These are phyloP conservation scores for Dendrolimus houi DNA, from an alignment of 2,888 invertebrate species.

Conservation along the genomic window DNA sequence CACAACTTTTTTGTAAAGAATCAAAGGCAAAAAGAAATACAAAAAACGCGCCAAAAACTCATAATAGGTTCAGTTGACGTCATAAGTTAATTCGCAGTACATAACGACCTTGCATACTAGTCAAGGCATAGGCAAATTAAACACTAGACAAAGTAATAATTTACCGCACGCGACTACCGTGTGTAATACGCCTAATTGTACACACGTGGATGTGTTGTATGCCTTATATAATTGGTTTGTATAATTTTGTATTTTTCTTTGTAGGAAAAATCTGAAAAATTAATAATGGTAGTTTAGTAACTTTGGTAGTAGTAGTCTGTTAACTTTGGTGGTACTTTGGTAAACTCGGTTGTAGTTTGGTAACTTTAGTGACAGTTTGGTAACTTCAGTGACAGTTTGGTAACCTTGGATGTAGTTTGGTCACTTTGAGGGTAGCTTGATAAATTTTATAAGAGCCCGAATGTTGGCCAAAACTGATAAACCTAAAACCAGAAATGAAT, in stretches of 20 bases:
- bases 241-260: not conserved
- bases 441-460: too few relatives aligned
- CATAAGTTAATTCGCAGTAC: not conserved
- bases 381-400: too few relatives aligned
- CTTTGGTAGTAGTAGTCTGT: too few relatives aligned
- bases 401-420: too few relatives aligned
- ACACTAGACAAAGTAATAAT: constrained; percentile 13
- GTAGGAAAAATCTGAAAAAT: constrained; percentile 6
- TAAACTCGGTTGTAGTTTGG: too few relatives aligned
- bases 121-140: constrained; percentile 27
- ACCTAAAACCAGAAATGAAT: too few relatives aligned
- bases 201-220: constrained; percentile 12
- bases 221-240: constrained; percentile 1
- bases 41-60: constrained; percentile 1
- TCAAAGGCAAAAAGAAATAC: too few relatives aligned
- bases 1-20: too few relatives aligned
- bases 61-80: not conserved
- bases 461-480: too few relatives aligned
- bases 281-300: constrained; percentile 8
- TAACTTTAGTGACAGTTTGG: too few relatives aligned
- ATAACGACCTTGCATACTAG: constrained; percentile 16
- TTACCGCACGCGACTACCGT: constrained; percentile 18
- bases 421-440: too few relatives aligned
- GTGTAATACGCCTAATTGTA: constrained; percentile 14
- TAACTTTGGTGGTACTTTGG: too few relatives aligned